These are phyloP conservation scores for Oeneis ivallda DNA, from an alignment of 2,888 invertebrate genomes.

Conservation along the genomic window DNA sequence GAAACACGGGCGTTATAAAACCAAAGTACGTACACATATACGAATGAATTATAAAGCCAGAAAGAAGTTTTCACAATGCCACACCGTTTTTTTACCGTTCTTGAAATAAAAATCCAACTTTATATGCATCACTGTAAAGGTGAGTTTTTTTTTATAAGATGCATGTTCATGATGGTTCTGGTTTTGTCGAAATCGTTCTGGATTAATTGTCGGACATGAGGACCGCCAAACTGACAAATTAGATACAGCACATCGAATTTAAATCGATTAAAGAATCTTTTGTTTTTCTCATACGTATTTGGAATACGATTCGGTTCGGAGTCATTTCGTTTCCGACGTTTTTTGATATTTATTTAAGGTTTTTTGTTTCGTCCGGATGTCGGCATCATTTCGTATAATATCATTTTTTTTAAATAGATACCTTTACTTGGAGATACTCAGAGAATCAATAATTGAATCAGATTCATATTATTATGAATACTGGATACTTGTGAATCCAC, in stretches of 20 bases:
- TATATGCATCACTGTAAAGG: constrained; percentile 32
- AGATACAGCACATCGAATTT: constrained; percentile 69
- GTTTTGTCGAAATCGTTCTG: constrained; percentile 63
- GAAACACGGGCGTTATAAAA: constrained; percentile 70
- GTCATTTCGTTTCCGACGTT: constrained; percentile 32
- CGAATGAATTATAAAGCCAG: constrained; percentile 66
- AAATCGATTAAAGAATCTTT: constrained; percentile 56
- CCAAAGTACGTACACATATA: constrained; percentile 59
- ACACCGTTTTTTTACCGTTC: constrained; percentile 35
- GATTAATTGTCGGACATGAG: constrained; percentile 68
- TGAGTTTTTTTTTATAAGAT: neutral
- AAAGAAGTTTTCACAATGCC: constrained; percentile 59
- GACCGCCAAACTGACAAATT: constrained; percentile 73
- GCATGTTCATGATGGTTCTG: constrained; percentile 24
- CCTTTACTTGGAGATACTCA: no score
- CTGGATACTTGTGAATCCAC: no score
- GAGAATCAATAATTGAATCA: no score
- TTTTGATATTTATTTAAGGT: constrained; percentile 18
- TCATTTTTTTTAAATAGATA: neutral
- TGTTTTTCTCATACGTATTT: constrained; percentile 49
- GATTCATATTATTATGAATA: no score
- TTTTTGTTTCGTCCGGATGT: constrained; percentile 28
- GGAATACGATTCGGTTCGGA: constrained; percentile 42
- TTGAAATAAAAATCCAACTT: constrained; percentile 32
- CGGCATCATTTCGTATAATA: constrained; percentile 19